A percentile compares a stretch with the other conserved stretches of the same genome.
These are phyloP conservation scores for Pungitius pungitius DNA, from an alignment of 2,113 vertebrate species.

Conservation along the genomic window DNA sequence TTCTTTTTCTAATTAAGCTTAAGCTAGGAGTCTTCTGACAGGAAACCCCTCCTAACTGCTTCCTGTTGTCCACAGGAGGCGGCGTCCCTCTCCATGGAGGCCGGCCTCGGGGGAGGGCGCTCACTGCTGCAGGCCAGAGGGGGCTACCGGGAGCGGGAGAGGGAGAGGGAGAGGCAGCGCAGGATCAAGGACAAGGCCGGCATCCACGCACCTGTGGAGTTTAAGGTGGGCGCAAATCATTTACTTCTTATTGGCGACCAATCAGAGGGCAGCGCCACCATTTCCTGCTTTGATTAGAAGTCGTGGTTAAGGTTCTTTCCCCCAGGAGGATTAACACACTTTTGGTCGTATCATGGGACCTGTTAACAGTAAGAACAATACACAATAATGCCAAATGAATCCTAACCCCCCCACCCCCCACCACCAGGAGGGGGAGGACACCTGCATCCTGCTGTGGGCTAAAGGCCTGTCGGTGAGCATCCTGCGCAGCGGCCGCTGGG, in stretches of 20 bases:
- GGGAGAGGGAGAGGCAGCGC: conserved; percentile 56
- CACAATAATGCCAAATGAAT: too few relatives aligned
- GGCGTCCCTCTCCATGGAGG: conserved; percentile 69
- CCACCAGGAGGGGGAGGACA: conserved; percentile 51
- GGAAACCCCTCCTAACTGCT: too few relatives aligned
- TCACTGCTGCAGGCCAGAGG: conserved; percentile 83
- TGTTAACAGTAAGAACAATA: too few relatives aligned
- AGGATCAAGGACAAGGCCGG: conserved; percentile 45
- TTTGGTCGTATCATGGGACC: too few relatives aligned
- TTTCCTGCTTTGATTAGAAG: not conserved
- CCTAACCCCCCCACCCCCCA: too few relatives aligned
- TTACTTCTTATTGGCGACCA: not conserved
- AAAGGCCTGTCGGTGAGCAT: conserved; percentile 79
- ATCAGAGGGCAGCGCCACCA: not conserved
- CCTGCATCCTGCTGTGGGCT: conserved; percentile 89
- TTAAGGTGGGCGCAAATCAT: conserved; percentile 59
- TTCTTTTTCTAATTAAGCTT: too few relatives aligned
- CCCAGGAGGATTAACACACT: too few relatives aligned
- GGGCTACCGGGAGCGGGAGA: conserved; percentile 47
- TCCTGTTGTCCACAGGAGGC: conserved; percentile 66
- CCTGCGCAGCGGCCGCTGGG: conserved; percentile 68
- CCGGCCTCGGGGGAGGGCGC: conserved; percentile 75
- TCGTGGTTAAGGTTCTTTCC: too few relatives aligned
- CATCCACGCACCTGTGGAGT: conserved; percentile 77
- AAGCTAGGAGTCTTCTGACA: too few relatives aligned